Evolutionary conservation across 2,888 invertebrate species (phyloP).

Genomic region (Dicycla oo): DNA sequence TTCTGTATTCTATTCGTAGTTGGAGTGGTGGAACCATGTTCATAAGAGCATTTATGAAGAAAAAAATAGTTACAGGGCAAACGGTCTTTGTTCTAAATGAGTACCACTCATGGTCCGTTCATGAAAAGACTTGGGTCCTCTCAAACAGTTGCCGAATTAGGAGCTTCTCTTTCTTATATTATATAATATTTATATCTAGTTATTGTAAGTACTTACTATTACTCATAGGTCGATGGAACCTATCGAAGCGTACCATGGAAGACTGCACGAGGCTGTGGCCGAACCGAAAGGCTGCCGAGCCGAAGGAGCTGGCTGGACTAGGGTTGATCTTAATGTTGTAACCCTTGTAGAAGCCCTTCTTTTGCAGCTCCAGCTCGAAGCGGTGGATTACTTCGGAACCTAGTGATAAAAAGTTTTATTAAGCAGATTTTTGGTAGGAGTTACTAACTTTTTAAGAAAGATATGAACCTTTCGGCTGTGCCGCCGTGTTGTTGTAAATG

Average conservation of each 20-base stretch:
- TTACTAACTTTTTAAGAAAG: not conserved
- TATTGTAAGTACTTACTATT: constrained; percentile 91
- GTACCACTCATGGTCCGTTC: not conserved
- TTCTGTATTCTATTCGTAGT: not conserved
- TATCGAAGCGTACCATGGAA: constrained; percentile 93
- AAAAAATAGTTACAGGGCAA: not conserved
- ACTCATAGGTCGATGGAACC: constrained; percentile 92
- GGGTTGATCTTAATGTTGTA: constrained; percentile 94
- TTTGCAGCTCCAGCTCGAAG: constrained; percentile 93
- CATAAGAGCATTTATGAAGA: not conserved
- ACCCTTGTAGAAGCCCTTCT: constrained; percentile 92
- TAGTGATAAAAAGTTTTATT: constrained; percentile 62
- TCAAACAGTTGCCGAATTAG: too few relatives aligned
- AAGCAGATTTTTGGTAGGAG: constrained; percentile 13
- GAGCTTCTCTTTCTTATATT: not conserved
- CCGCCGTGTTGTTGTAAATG: not conserved
- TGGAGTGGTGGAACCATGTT: not conserved
- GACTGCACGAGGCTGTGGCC: constrained; percentile 96
- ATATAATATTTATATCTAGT: not conserved
- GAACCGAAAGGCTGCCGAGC: constrained; percentile 96
- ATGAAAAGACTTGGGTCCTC: not conserved
- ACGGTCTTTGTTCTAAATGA: not conserved
- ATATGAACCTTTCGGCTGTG: not conserved
- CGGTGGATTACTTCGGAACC: constrained; percentile 93
- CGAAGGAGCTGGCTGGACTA: constrained; percentile 94